These are phyloP conservation scores for Yponomeuta sedellus DNA, from an alignment of 2,888 invertebrate genomes.

Conservation along the genomic window DNA sequence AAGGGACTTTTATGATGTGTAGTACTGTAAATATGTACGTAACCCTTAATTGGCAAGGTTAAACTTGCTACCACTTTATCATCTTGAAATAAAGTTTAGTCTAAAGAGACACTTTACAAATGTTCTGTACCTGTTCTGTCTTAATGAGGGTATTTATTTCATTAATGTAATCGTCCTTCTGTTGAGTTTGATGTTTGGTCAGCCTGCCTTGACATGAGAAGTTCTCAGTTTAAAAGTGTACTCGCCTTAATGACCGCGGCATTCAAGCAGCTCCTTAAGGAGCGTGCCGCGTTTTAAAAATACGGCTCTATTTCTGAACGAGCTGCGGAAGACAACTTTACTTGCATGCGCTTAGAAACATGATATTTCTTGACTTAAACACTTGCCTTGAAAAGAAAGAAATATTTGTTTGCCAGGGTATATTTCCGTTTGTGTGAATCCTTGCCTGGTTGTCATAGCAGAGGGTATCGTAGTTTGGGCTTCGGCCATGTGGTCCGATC, in stretches of 20 bases:
- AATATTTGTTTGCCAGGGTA: background rate
- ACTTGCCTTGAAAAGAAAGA: background rate
- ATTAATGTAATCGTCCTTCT: background rate
- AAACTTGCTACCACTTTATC: too few species aligned
- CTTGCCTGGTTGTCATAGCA: too few species aligned
- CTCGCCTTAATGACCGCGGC: constrained; percentile 39
- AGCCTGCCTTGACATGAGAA: background rate
- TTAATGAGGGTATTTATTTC: too few species aligned
- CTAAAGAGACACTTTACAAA: too few species aligned
- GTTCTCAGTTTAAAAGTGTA: constrained; percentile 17
- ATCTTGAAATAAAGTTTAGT: too few species aligned
- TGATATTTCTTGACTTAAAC: background rate
- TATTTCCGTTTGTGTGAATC: too few species aligned
- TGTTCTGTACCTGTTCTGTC: too few species aligned
- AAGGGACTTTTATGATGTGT: too few species aligned
- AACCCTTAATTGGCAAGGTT: too few species aligned
- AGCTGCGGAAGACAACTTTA: background rate
- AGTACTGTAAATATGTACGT: too few species aligned
- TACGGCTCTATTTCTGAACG: constrained; percentile 7
- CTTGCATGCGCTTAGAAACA: background rate
- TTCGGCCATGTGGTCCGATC: too few species aligned
- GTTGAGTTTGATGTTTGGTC: background rate
- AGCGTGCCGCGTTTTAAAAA: constrained; percentile 4
- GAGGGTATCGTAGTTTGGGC: too few species aligned
- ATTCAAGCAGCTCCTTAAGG: constrained; percentile 27